phyloP scores from a whole-genome alignment of 1,140 invertebrate species.

The Drosophila burlai region DNA sequence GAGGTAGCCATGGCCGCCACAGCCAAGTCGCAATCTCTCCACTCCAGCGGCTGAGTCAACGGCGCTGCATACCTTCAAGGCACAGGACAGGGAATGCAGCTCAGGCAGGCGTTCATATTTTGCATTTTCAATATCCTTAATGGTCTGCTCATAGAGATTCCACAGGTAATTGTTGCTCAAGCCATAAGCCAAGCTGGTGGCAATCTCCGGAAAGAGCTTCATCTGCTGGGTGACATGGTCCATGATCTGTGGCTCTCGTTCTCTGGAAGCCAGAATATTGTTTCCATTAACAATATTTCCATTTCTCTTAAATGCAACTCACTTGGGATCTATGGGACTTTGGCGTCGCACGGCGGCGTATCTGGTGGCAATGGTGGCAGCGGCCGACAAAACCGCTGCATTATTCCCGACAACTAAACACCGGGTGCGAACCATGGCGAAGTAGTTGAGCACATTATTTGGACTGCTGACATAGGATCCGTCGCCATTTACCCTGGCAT shows the following conservation, averaged over 20 bases:
- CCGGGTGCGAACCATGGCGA: constrained; percentile 96
- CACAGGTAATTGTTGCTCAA: constrained; percentile 91
- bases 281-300: not conserved
- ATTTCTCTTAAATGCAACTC: constrained; percentile 69
- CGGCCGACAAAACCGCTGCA: constrained; percentile 89
- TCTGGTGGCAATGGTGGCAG: constrained; percentile 92
- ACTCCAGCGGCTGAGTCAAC: constrained; percentile 89
- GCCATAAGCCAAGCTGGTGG: constrained; percentile 90
- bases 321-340: constrained; percentile 93
- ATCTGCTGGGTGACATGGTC: constrained; percentile 97
- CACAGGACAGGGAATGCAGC: constrained; percentile 95
- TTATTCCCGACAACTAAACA: constrained; percentile 91
- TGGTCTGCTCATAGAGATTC: constrained; percentile 92
- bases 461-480: constrained; percentile 95
- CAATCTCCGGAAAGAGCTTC: constrained; percentile 94
- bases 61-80: constrained; percentile 94
- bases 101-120: constrained; percentile 92
- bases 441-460: constrained; percentile 93
- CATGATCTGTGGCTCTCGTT: constrained; percentile 94
- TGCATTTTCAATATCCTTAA: constrained; percentile 90
- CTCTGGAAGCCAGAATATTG: constrained; percentile 51
- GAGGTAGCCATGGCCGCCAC: constrained; percentile 98
- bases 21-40: constrained; percentile 92
- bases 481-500: constrained; percentile 93
- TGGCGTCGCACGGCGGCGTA: constrained; percentile 96